Evolutionary conservation across 2,797 vertebrate genomes (phyloP), one percentile per base, ranked within the genome.

Genomic region (Thripadectes ignobilis): DNA sequence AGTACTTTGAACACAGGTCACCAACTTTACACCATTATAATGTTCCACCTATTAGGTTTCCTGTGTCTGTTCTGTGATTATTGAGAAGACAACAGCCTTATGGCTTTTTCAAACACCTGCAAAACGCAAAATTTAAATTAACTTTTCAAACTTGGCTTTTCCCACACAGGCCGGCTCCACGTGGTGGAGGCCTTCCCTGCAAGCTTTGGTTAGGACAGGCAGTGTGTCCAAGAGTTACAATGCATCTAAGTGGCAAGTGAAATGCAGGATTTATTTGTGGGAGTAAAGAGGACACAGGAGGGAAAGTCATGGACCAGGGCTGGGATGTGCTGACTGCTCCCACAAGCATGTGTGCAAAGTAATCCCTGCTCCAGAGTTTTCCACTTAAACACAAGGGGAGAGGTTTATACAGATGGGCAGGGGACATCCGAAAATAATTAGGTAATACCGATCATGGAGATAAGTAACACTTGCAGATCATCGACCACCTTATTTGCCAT

Each of bases 161-260:
- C 41, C 52, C 62, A 63, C 0, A 0, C 15, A 22, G 38, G 43
- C 12, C 54, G 78, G 48, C 36, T 23, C 21, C 34, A 66, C 21
- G 24, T 10, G 8, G 55, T 29, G 23, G 7, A 58, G 61, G 67
- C 13, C 30, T 63, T 36, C 52, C 24, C 65, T 17, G 72, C 9
- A 45, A 36, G 22, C 12, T 12, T 18, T 19, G 39, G 6, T 17
- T 29, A 34, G 54, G 46, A 68, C n/a, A 74, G 55, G 38, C 16
- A 1, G 0, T 8, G 1, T 1, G 11, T 3, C 18, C 51, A 6
- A 63, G 57, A 65, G 62, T 30, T 22, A 2, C 17, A 71, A 29
- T 1, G 30, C 52, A 41, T 68, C 63, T 36, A 9, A 74, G 73
- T 2, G 23, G 62, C 39, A 52, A 20, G 0, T 34, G 43, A 61